Conservation (phyloP, 30 jellyfish, hydroid and myxozoan genomes). For the Nemopilema nomurai region DNA sequence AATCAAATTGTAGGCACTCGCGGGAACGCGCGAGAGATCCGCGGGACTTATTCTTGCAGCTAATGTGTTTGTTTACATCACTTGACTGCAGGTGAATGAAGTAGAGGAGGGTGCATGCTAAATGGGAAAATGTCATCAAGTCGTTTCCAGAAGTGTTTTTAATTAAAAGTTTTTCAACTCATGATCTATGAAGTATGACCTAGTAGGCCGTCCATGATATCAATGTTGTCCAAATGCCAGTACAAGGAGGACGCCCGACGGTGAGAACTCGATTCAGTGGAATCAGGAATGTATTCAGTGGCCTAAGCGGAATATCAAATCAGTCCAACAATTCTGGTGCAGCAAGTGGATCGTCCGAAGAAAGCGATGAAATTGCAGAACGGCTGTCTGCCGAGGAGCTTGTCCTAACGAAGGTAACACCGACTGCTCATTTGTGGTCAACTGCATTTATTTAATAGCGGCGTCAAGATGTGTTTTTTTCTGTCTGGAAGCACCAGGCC, state of each 20-base stretch:
- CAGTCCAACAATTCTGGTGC: constrained; percentile 11
- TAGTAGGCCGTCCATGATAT: not conserved
- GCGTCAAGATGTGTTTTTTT: not conserved
- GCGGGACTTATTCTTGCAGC: not conserved
- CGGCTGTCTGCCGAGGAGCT: constrained; percentile 63
- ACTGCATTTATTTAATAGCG: not conserved
- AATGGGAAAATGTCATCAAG: not conserved
- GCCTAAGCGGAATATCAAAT: constrained; percentile 27
- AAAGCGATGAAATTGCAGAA: constrained; percentile 42
- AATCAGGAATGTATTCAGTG: constrained; percentile 53
- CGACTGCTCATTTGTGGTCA: constrained; percentile 2
- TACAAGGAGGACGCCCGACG: constrained; percentile 68
- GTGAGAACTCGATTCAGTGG: constrained; percentile 52
- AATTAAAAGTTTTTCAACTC: not conserved
- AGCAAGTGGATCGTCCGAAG: constrained; percentile 3
- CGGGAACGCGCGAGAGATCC: not conserved
- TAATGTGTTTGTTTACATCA: not conserved
- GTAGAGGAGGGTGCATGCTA: not conserved
- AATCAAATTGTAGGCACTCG: not conserved
- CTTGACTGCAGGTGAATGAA: not conserved
- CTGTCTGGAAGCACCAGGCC: too few relatives aligned
- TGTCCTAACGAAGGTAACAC: constrained; percentile 62
- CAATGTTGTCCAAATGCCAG: constrained; percentile 60
- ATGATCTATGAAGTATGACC: not conserved
- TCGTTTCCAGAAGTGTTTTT: not conserved